These are phyloP conservation scores for Porites lobata DNA, from an alignment of 92 coral and sea anemone species.

Conservation along the genomic window DNA sequence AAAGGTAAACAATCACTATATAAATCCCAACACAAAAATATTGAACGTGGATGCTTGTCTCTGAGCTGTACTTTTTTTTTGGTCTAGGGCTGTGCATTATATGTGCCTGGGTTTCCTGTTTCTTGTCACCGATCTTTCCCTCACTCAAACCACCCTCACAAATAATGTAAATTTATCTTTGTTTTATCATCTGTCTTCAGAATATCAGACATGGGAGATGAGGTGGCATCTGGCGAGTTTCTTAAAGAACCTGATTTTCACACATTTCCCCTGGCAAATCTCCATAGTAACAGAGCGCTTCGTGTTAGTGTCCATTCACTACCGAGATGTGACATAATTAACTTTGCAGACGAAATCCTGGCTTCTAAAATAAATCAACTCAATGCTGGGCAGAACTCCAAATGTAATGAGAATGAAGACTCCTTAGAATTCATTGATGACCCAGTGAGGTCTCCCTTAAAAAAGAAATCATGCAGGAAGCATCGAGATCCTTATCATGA, in stretches of 20 bases:
- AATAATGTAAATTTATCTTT: not conserved
- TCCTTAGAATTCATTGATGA: not conserved
- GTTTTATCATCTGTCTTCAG: slow-evolving; percentile 10
- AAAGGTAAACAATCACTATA: no score
- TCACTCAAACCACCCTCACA: no score
- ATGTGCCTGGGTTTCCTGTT: no score
- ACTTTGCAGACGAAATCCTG: slow-evolving; percentile 46
- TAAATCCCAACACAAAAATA: no score
- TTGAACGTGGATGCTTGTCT: no score
- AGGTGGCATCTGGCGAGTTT: slow-evolving; percentile 40
- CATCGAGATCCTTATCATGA: slow-evolving; percentile 29
- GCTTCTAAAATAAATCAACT: slow-evolving; percentile 33
- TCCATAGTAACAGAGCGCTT: slow-evolving; percentile 58
- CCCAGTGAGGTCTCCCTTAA: slow-evolving; percentile 65
- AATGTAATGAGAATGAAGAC: not conserved
- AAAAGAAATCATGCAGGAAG: slow-evolving; percentile 68
- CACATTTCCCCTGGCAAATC: slow-evolving; percentile 77
- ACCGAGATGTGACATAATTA: slow-evolving; percentile 72
- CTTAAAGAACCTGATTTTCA: slow-evolving; percentile 72
- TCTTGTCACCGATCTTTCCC: not conserved
- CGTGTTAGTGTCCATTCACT: slow-evolving; percentile 76
- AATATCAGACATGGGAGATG: slow-evolving; percentile 22
- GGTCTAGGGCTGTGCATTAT: no score
- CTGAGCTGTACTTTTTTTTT: no score
- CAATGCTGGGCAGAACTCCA: not conserved